Evolutionary conservation across 2,113 vertebrate genomes (phyloP).

Genomic region (Myanophis thanlyinensis): DNA sequence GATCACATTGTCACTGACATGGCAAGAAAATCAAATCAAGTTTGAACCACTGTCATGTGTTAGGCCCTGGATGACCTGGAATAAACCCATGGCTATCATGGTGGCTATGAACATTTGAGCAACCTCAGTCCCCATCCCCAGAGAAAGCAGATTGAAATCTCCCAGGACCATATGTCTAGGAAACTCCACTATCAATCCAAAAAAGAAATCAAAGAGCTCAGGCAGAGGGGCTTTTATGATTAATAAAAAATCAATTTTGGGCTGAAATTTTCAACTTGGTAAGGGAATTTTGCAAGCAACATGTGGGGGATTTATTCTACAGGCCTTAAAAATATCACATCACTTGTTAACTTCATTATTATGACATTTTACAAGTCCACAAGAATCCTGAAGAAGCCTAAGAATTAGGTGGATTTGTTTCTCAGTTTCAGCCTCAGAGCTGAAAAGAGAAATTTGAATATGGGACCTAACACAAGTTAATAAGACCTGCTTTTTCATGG

Average conservation of each 20-base stretch:
- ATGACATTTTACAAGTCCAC: neutral
- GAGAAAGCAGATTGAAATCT: neutral
- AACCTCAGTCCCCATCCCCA: neutral
- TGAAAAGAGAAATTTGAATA: neutral
- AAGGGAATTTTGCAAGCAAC: neutral
- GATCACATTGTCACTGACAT: neutral
- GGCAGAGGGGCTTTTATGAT: neutral
- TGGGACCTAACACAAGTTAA: neutral
- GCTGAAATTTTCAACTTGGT: neutral
- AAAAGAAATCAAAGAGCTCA: neutral
- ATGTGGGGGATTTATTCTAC: neutral
- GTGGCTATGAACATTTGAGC: neutral
- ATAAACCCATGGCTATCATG: neutral
- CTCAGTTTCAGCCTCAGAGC: neutral
- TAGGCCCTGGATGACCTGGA: neutral
- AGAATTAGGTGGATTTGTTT: neutral
- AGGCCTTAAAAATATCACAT: neutral
- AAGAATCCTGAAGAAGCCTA: neutral
- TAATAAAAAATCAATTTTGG: neutral
- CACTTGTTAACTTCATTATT: neutral
- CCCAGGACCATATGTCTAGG: neutral
- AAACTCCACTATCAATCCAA: neutral
- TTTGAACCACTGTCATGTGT: neutral
- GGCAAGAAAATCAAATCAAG: neutral
- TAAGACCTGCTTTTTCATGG: neutral